Percentiles rank a stretch among this genome's conserved stretches.
Conservation (phyloP, 23 tunicate genomes). For the Halocynthia roretzi region DNA sequence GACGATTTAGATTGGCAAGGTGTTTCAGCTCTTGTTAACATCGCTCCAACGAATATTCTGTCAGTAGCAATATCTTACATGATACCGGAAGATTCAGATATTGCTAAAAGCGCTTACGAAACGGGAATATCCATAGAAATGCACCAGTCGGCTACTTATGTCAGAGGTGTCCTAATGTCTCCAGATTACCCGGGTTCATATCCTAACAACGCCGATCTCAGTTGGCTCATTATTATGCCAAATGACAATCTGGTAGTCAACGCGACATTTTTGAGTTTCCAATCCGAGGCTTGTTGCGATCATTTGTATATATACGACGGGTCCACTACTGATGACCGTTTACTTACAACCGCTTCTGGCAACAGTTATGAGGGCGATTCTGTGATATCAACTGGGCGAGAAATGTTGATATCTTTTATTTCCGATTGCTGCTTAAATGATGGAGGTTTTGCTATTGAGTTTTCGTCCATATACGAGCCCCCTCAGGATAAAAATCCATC, state of each 20-base stretch:
- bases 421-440: background rate
- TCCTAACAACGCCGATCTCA: constrained; percentile 19
- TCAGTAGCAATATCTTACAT: constrained; percentile 11
- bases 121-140: background rate
- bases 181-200: constrained; percentile 20
- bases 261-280: background rate
- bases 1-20: background rate
- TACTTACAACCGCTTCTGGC: background rate
- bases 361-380: background rate
- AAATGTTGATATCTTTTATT: background rate
- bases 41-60: constrained; percentile 3
- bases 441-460: constrained; percentile 11
- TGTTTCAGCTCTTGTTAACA: constrained; percentile 5
- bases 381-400: background rate
- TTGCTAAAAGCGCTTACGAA: too few species aligned
- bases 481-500: background rate
- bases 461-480: background rate
- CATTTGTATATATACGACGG: constrained; percentile 24
- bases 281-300: constrained; percentile 17
- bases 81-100: background rate
- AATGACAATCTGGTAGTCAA: background rate
- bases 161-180: constrained; percentile 8
- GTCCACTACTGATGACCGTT: background rate
- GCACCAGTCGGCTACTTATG: background rate
- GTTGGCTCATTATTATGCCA: constrained; percentile 16